These are phyloP conservation scores for Drosophila ustulata DNA, from an alignment of 2,888 invertebrate genomes.

Conservation along the genomic window DNA sequence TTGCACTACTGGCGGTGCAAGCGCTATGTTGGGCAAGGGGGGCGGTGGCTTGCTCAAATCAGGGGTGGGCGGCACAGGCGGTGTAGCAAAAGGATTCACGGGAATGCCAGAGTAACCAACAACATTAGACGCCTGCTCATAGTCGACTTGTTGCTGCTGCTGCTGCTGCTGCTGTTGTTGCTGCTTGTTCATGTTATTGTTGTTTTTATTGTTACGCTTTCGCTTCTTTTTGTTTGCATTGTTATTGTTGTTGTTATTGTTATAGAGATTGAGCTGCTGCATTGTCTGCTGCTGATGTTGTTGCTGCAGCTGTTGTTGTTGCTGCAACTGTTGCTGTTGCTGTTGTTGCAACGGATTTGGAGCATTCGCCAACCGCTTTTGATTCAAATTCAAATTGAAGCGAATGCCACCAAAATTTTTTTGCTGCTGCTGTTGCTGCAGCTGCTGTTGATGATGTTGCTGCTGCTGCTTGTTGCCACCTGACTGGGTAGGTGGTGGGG, in stretches of 20 bases:
- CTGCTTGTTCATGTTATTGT: conserved; percentile 84
- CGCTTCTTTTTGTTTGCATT: conserved; percentile 88
- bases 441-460: conserved; percentile 41
- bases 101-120: conserved; percentile 24
- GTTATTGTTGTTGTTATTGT: conserved; percentile 42
- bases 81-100: conserved; percentile 54
- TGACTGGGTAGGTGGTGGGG: conserved; percentile 81
- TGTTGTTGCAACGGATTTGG: conserved; percentile 82
- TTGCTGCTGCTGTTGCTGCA: conserved; percentile 48
- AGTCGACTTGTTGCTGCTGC: conserved; percentile 24
- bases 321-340: conserved; percentile 47
- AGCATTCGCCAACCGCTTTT: conserved; percentile 81
- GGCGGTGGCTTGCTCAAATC: conserved; percentile 83
- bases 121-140: conserved; percentile 23
- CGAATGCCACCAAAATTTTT: conserved; percentile 86
- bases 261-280: conserved; percentile 54
- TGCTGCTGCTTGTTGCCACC: conserved; percentile 52
- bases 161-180: conserved; percentile 40
- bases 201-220: conserved; percentile 87
- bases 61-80: conserved; percentile 56
- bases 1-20: not conserved
- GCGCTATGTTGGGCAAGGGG: conserved; percentile 60
- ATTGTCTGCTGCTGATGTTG: conserved; percentile 45
- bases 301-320: conserved; percentile 38
- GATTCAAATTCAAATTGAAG: conserved; percentile 86